Base-by-base conservation (phyloP, 2,888 invertebrate species). In the Pandemis corylana region DNA sequence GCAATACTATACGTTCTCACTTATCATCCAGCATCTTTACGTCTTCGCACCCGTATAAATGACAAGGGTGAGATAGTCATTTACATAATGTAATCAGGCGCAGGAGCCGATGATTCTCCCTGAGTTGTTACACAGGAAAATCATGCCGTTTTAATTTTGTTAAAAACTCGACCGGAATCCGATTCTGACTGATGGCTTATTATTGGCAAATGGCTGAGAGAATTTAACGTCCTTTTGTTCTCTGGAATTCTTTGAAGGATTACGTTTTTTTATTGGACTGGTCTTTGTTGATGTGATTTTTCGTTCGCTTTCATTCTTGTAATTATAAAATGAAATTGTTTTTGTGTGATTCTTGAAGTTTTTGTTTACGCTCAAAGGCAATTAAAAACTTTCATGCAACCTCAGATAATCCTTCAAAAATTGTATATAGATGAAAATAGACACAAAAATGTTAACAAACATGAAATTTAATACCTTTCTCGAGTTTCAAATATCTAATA, bases 21-120 rank as follows among this genome's bases (percentile, higher is more conserved):
- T 62, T 61, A 79, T 66, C 77, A 79, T 83, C 82, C 72, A 79
- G 79, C 73, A n/a, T 64, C 65, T 51, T 59, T 81, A 84, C 71
- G 82, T 88, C 88, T 76, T 46, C 75, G 86, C 80, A 76, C 80
- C 81, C 81, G 86, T 88, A 87, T 89, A 85, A 88, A 89, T 90
- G 89, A 87, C 88, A 87, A 84, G 84, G 81, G 81, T 81, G 84
- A 82, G 82, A 80, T 79, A 76, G 80, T 81, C 83, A 91, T 92
- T 91, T 91, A 85, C 92, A 92, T 92, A 92, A 91, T 90, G 90
- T 90, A 90, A 91, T 92, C 91, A 92, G 85, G 83, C 82, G 81
- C 84, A 89, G 80, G 85, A 87, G 83, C 89, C 89, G 86, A 92
- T 91, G 91, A 91, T 88, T 90, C 88, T 85, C 80, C 80, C 81